phyloP scores from a whole-genome alignment of 2,888 invertebrate species.

The Timandra comae region DNA sequence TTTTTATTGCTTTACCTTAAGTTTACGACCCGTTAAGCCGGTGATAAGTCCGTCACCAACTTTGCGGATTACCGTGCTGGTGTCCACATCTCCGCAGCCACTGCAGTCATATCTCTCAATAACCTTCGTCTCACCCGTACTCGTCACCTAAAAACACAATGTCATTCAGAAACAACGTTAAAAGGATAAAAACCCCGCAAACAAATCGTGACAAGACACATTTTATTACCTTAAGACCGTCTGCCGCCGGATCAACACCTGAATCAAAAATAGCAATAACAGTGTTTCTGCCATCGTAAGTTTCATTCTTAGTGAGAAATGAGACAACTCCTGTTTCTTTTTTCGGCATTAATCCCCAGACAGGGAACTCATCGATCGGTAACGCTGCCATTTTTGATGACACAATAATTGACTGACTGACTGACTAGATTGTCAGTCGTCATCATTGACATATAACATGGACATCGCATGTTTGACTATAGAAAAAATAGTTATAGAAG shows the following conservation, averaged over 20 bases:
- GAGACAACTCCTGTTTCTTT: conserved; percentile 93
- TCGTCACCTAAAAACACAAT: conserved; percentile 81
- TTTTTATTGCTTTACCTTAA: conserved; percentile 90
- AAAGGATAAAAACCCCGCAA: conserved; percentile 37
- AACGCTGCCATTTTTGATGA: conserved; percentile 75
- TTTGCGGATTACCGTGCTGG: conserved; percentile 78
- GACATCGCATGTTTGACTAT: too few relatives aligned
- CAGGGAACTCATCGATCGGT: conserved; percentile 84
- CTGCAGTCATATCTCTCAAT: conserved; percentile 97
- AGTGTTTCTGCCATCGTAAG: conserved; percentile 93
- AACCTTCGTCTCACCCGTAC: conserved; percentile 93
- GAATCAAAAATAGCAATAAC: conserved; percentile 98
- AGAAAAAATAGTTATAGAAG: too few relatives aligned
- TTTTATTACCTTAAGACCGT: conserved; percentile 90
- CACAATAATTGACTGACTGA: conserved; percentile 38
- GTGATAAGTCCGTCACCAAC: conserved; percentile 82
- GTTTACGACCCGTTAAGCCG: conserved; percentile 90
- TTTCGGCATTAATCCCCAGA: conserved; percentile 92
- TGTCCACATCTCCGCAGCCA: conserved; percentile 98
- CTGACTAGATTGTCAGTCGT: too few relatives aligned
- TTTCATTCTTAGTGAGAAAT: conserved; percentile 91
- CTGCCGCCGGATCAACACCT: conserved; percentile 97
- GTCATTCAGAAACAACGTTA: conserved; percentile 22
- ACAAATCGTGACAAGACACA: conserved; percentile 66
- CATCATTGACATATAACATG: too few relatives aligned